Conservation (phyloP, 2,888 invertebrate genomes). For the Ganaspis brasiliensis region DNA sequence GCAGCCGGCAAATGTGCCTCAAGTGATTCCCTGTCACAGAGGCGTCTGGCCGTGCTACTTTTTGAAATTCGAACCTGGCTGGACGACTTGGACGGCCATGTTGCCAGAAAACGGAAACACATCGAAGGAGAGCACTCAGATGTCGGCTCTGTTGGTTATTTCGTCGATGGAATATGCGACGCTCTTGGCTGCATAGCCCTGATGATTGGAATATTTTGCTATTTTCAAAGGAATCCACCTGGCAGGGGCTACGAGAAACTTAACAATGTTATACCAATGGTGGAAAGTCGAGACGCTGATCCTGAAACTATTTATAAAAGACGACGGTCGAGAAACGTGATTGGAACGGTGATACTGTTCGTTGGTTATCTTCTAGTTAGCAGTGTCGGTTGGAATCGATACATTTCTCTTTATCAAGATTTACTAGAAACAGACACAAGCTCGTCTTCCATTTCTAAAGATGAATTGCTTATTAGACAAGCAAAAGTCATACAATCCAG, state of each 20-base stretch:
- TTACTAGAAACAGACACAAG: slow-evolving; percentile 85
- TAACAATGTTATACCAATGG: slow-evolving; percentile 80
- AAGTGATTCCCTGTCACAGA: slow-evolving; percentile 86
- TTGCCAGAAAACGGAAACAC: slow-evolving; percentile 89
- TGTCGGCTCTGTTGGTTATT: slow-evolving; percentile 90
- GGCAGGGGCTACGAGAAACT: slow-evolving; percentile 87
- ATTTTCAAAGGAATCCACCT: slow-evolving; percentile 88
- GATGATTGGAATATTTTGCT: slow-evolving; percentile 86
- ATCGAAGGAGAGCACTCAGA: slow-evolving; percentile 90
- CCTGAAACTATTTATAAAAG: slow-evolving; percentile 84
- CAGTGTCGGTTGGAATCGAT: slow-evolving; percentile 92
- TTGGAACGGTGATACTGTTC: slow-evolving; percentile 85
- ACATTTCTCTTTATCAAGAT: slow-evolving; percentile 90
- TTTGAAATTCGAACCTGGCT: slow-evolving; percentile 92
- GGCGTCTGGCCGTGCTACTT: slow-evolving; percentile 88
- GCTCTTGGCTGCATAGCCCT: slow-evolving; percentile 88
- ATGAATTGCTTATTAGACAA: slow-evolving; percentile 82
- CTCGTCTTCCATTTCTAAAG: slow-evolving; percentile 72
- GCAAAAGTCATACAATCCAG: slow-evolving; percentile 86
- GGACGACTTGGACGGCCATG: slow-evolving; percentile 93
- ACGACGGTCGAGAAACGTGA: slow-evolving; percentile 83
- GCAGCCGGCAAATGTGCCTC: slow-evolving; percentile 89
- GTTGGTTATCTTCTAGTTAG: slow-evolving; percentile 88
- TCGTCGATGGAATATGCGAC: slow-evolving; percentile 92
- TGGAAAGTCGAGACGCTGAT: slow-evolving; percentile 79